Percentiles rank a stretch among this genome's conserved stretches.
These are phyloP conservation scores for Lampropteryx suffumata DNA, from an alignment of 2,888 invertebrate genomes.

Conservation along the genomic window DNA sequence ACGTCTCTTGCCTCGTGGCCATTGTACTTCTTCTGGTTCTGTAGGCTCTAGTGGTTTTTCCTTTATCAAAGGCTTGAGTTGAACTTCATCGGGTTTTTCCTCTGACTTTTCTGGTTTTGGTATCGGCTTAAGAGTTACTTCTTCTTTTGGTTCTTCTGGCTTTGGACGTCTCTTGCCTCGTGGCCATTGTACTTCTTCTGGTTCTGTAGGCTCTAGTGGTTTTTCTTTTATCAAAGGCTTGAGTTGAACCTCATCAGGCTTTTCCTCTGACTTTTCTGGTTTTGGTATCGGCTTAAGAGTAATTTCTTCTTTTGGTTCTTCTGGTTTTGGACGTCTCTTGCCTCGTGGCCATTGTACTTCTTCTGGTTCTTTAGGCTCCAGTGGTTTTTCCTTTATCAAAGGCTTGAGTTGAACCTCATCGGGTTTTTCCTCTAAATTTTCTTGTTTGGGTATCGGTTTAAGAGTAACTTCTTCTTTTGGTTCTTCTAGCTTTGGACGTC, in stretches of 20 bases:
- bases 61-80: slow-evolving; percentile 37
- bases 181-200: neutral
- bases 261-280: slow-evolving; percentile 49
- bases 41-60: slow-evolving; percentile 48
- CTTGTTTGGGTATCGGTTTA: slow-evolving; percentile 57
- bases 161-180: slow-evolving; percentile 31
- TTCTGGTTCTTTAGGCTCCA: slow-evolving; percentile 33
- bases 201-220: neutral
- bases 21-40: slow-evolving; percentile 57
- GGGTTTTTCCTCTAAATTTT: slow-evolving; percentile 47
- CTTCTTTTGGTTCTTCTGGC: slow-evolving; percentile 47
- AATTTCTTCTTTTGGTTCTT: slow-evolving; percentile 52
- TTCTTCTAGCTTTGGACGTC: slow-evolving; percentile 42
- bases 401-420: slow-evolving; percentile 17
- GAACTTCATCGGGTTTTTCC: slow-evolving; percentile 62
- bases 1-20: slow-evolving; percentile 56
- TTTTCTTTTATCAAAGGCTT: slow-evolving; percentile 37
- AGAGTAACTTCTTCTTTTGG: slow-evolving; percentile 53
- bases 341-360: slow-evolving; percentile 42
- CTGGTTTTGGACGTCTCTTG: slow-evolving; percentile 41
- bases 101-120: slow-evolving; percentile 56
- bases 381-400: slow-evolving; percentile 43
- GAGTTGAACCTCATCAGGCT: slow-evolving; percentile 42
- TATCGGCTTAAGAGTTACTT: slow-evolving; percentile 71
- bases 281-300: slow-evolving; percentile 57